Conservation (phyloP, 2,888 invertebrate species). For the Apodemia hepburni region DNA sequence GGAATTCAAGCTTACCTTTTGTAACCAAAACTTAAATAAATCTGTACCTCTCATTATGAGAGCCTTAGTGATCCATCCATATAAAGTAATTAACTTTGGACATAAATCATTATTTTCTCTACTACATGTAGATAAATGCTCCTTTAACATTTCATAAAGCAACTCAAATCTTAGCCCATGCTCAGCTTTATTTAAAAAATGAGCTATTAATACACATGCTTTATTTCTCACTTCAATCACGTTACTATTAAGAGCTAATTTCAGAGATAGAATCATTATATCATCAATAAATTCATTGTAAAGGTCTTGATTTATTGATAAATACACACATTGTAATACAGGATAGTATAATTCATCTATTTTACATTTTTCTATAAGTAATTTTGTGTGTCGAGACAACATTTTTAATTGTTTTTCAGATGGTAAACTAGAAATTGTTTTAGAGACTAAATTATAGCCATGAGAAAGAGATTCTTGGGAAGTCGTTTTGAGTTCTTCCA, state of each 20-base stretch:
- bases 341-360: conserved; percentile 52
- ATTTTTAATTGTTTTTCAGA: conserved; percentile 50
- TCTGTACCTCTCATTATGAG: conserved; percentile 61
- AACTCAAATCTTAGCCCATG: conserved; percentile 58
- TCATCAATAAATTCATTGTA: conserved; percentile 50
- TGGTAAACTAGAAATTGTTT: conserved; percentile 55
- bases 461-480: conserved; percentile 44
- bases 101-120: conserved; percentile 44
- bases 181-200: conserved; percentile 80
- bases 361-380: conserved; percentile 47
- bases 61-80: conserved; percentile 65
- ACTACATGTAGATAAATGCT: conserved; percentile 40
- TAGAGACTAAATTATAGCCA: conserved; percentile 54
- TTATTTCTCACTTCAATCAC: conserved; percentile 51
- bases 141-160: conserved; percentile 55
- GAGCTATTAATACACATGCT: conserved; percentile 74
- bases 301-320: conserved; percentile 61
- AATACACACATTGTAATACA: conserved; percentile 74
- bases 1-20: conserved; percentile 49
- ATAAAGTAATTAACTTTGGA: conserved; percentile 51
- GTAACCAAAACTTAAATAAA: conserved; percentile 58
- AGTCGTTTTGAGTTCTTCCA: conserved; percentile 45
- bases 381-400: conserved; percentile 45
- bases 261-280: conserved; percentile 52
- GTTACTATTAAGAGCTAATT: conserved; percentile 52